phyloP scores from a whole-genome alignment of 2,888 invertebrate genomes.

The Lamproptera curius region DNA sequence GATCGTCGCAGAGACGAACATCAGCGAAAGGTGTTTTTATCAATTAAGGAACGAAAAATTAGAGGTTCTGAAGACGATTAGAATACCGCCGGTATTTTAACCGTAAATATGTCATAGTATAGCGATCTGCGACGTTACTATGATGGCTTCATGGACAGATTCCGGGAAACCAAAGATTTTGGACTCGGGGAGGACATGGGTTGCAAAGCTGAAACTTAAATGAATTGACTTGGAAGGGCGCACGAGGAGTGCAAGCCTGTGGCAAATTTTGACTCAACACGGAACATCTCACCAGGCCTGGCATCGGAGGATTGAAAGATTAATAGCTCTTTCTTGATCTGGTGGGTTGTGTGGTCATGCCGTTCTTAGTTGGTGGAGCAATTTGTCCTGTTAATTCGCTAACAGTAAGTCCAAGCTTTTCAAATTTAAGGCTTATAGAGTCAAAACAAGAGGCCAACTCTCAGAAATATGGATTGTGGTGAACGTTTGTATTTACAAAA shows the following conservation, averaged over 20 bases:
- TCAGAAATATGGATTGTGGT: too few relatives aligned
- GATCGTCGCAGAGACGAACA: conserved; percentile 78
- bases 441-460: too few relatives aligned
- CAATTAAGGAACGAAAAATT: conserved; percentile 83
- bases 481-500: too few relatives aligned
- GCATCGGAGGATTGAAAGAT: conserved; percentile 84
- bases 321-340: conserved; percentile 84
- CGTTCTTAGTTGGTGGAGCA: conserved; percentile 85
- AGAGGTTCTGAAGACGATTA: conserved; percentile 84
- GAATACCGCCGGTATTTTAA: conserved; percentile 82
- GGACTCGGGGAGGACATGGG: conserved; percentile 73
- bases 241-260: conserved; percentile 86
- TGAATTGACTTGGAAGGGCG: conserved; percentile 83
- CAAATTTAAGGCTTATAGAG: too few relatives aligned
- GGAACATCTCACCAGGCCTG: conserved; percentile 83
- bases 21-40: conserved; percentile 82
- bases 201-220: conserved; percentile 81
- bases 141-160: conserved; percentile 76
- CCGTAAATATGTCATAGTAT: conserved; percentile 81
- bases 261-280: conserved; percentile 86
- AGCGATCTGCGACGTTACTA: conserved; percentile 75
- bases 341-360: conserved; percentile 84
- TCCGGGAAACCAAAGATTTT: conserved; percentile 81
- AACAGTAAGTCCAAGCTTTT: too few relatives aligned
- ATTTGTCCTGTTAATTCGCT: conserved; percentile 87